These are phyloP conservation scores for Ataeniobius toweri DNA, from an alignment of 2,797 vertebrate species.

Conservation along the genomic window DNA sequence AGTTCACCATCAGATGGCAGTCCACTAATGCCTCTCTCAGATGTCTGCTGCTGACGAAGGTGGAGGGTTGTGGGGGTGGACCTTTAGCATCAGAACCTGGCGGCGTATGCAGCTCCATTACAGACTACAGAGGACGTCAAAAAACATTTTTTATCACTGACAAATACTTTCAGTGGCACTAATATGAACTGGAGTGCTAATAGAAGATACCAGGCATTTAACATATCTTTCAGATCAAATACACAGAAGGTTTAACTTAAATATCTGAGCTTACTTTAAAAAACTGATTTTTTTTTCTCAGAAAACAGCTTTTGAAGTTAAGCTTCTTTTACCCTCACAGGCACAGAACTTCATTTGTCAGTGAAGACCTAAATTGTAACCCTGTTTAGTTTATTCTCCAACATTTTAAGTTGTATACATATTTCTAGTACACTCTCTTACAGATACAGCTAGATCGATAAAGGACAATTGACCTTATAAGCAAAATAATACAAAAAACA, in stretches of 20 bases:
- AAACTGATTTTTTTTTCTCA: slow-evolving; percentile 27
- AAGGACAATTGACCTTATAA: slow-evolving; percentile 19
- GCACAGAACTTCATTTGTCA: slow-evolving; percentile 48
- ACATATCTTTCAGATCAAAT: slow-evolving; percentile 65
- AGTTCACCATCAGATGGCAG: slow-evolving; percentile 80
- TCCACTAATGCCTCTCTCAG: slow-evolving; percentile 69
- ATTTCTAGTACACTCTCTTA: slow-evolving; percentile 20
- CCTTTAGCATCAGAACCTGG: slow-evolving; percentile 52
- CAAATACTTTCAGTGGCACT: slow-evolving; percentile 61
- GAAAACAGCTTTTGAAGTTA: slow-evolving; percentile 60
- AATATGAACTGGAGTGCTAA: slow-evolving; percentile 61
- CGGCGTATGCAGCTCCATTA: slow-evolving; percentile 18
- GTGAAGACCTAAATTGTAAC: slow-evolving; percentile 41
- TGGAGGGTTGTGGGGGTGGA: slow-evolving; percentile 66
- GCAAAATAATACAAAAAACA: not conserved
- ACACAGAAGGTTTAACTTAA: slow-evolving; percentile 41
- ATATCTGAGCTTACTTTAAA: slow-evolving; percentile 48
- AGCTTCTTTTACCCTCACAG: slow-evolving; percentile 48
- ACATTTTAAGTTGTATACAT: slow-evolving; percentile 22
- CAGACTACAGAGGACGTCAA: slow-evolving; percentile 53
- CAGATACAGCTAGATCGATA: not conserved
- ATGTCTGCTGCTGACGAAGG: slow-evolving; percentile 63
- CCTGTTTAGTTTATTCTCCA: slow-evolving; percentile 31
- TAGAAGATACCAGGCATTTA: slow-evolving; percentile 56
- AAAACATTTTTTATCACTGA: slow-evolving; percentile 44